Evolutionary conservation across 2,113 vertebrate genomes (phyloP).

Genomic region (Aplodontia rufa): DNA sequence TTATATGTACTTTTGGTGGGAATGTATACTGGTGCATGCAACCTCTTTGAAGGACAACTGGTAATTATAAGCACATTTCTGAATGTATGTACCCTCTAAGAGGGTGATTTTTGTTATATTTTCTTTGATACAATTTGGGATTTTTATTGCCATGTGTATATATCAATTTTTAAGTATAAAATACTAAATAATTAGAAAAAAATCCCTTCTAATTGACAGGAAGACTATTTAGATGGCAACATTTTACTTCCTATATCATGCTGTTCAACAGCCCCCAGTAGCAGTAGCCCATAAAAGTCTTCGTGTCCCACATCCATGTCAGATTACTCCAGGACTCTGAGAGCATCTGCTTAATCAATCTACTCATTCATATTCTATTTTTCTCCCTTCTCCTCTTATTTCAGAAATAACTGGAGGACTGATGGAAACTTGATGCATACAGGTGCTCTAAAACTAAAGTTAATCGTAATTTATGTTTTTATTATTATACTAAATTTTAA

Average conservation of each 20-base stretch:
- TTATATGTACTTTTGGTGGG: background rate
- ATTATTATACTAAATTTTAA: conserved; percentile 2
- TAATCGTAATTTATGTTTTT: background rate
- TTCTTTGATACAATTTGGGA: background rate
- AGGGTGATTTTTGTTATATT: background rate
- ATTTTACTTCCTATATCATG: background rate
- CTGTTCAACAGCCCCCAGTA: background rate
- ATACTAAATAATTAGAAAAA: conserved; percentile 10
- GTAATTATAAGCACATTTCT: background rate
- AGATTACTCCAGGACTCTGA: background rate
- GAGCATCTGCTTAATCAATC: background rate
- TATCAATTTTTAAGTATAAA: background rate
- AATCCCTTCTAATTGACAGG: background rate
- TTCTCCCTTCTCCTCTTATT: background rate
- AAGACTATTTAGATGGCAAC: background rate
- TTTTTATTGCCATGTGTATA: background rate
- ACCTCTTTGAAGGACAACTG: background rate
- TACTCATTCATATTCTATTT: background rate
- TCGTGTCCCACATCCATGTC: background rate
- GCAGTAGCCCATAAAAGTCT: background rate
- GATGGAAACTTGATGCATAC: background rate
- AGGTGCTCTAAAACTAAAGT: conserved; percentile 2
- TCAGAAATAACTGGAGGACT: conserved; percentile 19
- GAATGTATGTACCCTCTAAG: background rate
- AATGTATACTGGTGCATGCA: background rate